Evolutionary conservation across 1,140 invertebrate species (phyloP), one percentile per base, ranked within the genome.

Genomic region (Aphaenogaster ashmeadi): DNA sequence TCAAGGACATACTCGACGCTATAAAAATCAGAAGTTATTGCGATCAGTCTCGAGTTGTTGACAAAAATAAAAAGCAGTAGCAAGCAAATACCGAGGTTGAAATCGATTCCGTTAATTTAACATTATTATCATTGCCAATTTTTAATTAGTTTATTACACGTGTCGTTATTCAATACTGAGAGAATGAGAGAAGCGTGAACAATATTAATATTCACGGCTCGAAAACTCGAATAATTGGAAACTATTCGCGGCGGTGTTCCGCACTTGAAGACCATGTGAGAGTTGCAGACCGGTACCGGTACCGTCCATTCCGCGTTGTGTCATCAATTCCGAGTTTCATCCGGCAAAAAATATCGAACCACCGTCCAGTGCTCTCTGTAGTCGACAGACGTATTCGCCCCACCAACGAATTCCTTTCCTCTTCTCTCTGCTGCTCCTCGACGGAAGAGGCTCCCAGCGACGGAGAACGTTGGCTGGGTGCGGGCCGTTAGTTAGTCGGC

Each of bases 321-420:
- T 56, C 36, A 66, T 79, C 33, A 79, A 79, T 75, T 52, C 52
- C 33, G 33, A 3, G 11, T 41, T 75, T 75, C 18, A 47, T 64
- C 60, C 44, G 44, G 64, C 64, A 71, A 67, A 67, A 67, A 80
- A 71, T 81, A 80, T 4, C 38, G 15, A 4, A n/a, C 5, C 41
- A n/a, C 69, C 13, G 38, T 62, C 8, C 21, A 9, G 15, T 75
- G 47, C 56, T 41, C 21, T 60, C 56, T 27, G 38, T 21, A 13
- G 78, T 56, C n/a, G 36, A 33, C 13, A 27, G 13, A 83, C 27
- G 54, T 64, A 62, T 75, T 66, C 7, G 67, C 80, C 80, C 80
- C 80, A 84, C 80, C 80, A 84, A 47, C 33, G 15, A 84, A 62
- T 84, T 84, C 54, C 80, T 75, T 84, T 84, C 67, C 80, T 84